These are phyloP conservation scores for Polydrusus cervinus DNA, from an alignment of 2,888 invertebrate species.

Conservation along the genomic window DNA sequence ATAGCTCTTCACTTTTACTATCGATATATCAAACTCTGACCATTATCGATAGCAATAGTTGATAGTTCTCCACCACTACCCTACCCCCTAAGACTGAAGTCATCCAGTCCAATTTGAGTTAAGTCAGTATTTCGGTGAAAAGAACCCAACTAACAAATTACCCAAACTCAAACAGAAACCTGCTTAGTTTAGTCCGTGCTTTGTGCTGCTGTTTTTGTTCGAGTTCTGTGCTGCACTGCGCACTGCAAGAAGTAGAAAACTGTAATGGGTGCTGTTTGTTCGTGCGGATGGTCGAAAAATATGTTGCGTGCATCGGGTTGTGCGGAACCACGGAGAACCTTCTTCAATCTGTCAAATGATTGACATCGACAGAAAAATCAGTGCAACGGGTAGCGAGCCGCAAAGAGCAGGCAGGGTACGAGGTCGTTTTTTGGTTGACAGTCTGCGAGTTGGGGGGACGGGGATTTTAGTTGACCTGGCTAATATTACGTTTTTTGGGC, in stretches of 20 bases:
- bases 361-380: conserved; percentile 48
- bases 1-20: too few relatives aligned
- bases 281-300: conserved; percentile 34
- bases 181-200: too few relatives aligned
- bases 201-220: too few relatives aligned
- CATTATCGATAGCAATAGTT: too few relatives aligned
- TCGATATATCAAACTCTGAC: too few relatives aligned
- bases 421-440: conserved; percentile 37
- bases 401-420: conserved; percentile 32
- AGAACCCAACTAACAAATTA: too few relatives aligned
- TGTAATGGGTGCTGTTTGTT: conserved; percentile 34
- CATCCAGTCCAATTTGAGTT: too few relatives aligned
- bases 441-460: conserved; percentile 52
- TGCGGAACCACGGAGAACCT: conserved; percentile 38
- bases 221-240: too few relatives aligned
- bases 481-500: conserved; percentile 59
- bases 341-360: conserved; percentile 53
- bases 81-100: too few relatives aligned
- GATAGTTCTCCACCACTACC: too few relatives aligned
- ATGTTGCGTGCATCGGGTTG: conserved; percentile 49
- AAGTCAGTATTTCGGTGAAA: too few relatives aligned
- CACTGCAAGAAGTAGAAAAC: conserved; percentile 2
- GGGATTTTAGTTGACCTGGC: conserved; percentile 50
- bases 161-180: too few relatives aligned
- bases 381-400: conserved; percentile 45